phyloP scores from a whole-genome alignment of 2,113 vertebrate genomes.

The Petroica traversi region DNA sequence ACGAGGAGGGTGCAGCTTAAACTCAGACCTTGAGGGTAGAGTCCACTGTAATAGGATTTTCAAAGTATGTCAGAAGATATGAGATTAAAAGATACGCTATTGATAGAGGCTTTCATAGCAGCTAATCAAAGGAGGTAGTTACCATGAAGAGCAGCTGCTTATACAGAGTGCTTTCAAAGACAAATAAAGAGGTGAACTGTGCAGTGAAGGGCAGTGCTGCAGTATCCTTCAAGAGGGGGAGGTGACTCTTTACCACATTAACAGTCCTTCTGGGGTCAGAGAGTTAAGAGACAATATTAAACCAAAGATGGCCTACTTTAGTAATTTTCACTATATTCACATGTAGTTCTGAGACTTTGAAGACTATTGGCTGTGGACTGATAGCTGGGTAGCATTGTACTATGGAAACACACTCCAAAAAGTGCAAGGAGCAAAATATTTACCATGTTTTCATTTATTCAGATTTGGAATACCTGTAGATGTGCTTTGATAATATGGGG shows the following conservation, averaged over 20 bases:
- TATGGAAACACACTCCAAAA: not conserved
- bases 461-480: not conserved
- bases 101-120: constrained; percentile 11
- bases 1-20: constrained; percentile 43
- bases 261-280: not conserved
- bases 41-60: constrained; percentile 46
- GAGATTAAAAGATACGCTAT: constrained; percentile 18
- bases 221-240: not conserved
- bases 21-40: constrained; percentile 50
- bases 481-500: not conserved
- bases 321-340: not conserved
- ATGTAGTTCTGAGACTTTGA: not conserved
- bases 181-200: not conserved
- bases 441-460: not conserved
- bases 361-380: not conserved
- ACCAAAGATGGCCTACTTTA: not conserved
- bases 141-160: not conserved
- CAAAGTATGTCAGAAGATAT: constrained; percentile 9
- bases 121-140: constrained; percentile 27
- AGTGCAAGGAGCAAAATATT: not conserved
- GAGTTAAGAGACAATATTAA: not conserved
- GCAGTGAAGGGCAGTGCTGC: not conserved
- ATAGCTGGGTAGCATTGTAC: not conserved
- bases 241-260: not conserved
- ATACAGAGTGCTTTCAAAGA: not conserved